Evolutionary conservation across 2,888 invertebrate species (phyloP).

Genomic region (Ceraclea dissimilis): DNA sequence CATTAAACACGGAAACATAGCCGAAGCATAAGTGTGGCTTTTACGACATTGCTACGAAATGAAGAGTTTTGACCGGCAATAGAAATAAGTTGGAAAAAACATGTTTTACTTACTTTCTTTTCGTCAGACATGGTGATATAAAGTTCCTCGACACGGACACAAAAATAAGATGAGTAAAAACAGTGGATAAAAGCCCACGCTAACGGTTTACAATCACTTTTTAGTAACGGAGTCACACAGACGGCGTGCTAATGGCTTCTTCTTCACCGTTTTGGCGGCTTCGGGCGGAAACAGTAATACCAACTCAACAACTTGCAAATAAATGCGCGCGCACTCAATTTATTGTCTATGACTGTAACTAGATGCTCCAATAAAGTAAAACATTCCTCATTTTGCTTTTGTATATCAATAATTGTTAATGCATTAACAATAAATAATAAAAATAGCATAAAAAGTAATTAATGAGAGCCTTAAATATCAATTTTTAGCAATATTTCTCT

Average conservation of each 20-base stretch:
- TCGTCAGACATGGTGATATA: constrained; percentile 54
- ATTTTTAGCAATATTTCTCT: no score
- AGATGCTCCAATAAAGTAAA: neutral
- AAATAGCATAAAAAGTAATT: no score
- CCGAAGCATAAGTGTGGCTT: constrained; percentile 7
- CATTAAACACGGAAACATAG: neutral
- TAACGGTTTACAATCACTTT: neutral
- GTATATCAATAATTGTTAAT: no score
- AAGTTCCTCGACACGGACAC: neutral
- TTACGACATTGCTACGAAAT: constrained; percentile 2
- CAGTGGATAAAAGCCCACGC: neutral
- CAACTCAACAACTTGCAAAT: constrained; percentile 13
- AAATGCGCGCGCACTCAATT: constrained; percentile 21
- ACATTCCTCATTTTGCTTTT: no score
- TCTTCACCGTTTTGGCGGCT: constrained; percentile 24
- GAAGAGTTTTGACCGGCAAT: neutral
- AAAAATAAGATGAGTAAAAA: neutral
- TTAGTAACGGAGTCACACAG: constrained; percentile 14
- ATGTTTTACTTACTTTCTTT: constrained; percentile 50
- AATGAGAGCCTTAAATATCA: no score
- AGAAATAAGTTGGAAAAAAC: neutral
- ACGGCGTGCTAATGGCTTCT: constrained; percentile 26
- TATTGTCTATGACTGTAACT: neutral
- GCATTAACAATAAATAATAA: no score
- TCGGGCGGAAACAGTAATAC: constrained; percentile 23